Conservation (phyloP, 2,797 vertebrate species). For the Ctenochaetus hawaiiensis region DNA sequence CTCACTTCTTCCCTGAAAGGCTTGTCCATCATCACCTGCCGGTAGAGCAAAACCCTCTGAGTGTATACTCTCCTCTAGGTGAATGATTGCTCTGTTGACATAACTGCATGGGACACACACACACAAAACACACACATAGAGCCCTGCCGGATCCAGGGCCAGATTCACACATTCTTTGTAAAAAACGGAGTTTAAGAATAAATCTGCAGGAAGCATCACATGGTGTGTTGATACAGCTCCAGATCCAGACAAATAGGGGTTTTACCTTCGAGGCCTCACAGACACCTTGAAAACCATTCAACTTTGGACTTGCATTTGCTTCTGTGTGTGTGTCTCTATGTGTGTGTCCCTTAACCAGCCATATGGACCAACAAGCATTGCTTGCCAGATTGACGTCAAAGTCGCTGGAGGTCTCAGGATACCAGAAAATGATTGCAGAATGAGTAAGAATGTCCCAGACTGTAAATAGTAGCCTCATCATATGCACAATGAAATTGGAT, state of each 20-base stretch:
- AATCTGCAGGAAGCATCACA: constrained; percentile 77
- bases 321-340: constrained; percentile 33
- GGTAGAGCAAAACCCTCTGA: constrained; percentile 74
- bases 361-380: constrained; percentile 12
- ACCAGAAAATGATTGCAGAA: background rate
- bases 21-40: constrained; percentile 81
- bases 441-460: constrained; percentile 7
- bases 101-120: constrained; percentile 72
- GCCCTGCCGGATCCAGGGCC: constrained; percentile 49
- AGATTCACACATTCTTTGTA: constrained; percentile 75
- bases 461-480: constrained; percentile 8
- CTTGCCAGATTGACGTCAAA: constrained; percentile 43
- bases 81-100: constrained; percentile 83
- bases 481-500: background rate
- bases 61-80: constrained; percentile 73
- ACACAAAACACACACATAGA: constrained; percentile 39
- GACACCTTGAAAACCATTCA: constrained; percentile 75
- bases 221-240: constrained; percentile 69
- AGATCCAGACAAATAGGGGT: constrained; percentile 58
- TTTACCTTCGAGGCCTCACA: constrained; percentile 65
- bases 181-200: constrained; percentile 65
- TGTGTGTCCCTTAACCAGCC: constrained; percentile 9
- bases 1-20: constrained; percentile 68
- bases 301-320: constrained; percentile 26
- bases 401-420: constrained; percentile 15